Base-by-base conservation (phyloP, 1,140 invertebrate species). In the Steinernema khuongi region DNA sequence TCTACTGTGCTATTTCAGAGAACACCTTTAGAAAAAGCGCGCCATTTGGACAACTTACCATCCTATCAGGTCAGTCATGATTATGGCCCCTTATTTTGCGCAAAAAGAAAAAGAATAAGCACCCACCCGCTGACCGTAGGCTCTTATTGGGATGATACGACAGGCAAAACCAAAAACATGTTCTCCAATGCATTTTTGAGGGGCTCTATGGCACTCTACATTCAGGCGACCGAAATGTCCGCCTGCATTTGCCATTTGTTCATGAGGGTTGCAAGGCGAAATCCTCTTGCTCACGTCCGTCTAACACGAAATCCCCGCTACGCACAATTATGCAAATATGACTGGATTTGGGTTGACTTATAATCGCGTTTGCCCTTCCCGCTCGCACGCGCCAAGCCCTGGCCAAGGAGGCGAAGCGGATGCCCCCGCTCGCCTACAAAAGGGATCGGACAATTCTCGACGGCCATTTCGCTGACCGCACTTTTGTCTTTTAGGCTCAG, bases 21-120 rank as follows among this genome's bases (percentile, higher is more conserved):
- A 31, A 74, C 81, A 60, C 84, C 81, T 50, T 71, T 85, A 80
- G 83, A 85, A 68, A 84, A 85, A 76, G 75, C 78, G 30, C 77
- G 84, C 41, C 83, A 84, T 67, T 67, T 85, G 32, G 83, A 84
- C 71, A 81, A 84, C 41, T 70, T 84, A 60, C 84, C 83, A 29
- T 80, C 82, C 33, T 84, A 84, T 79, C 83, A 84, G 77, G 82
- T 84, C 67, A 69, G 72, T 68, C 30, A 0, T 11, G 41, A 69
- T 41, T 19, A 70, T 14, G 26, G 19, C 28, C 33, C 66, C 19
- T 67, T 67, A 33, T 11, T 11, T 69, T 4, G 68, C 7, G 18
- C 66, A 26, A 11, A 11, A 67, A 14, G 14, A 67, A 11, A 67
- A 41, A 11, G 36, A 41, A n/a, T n/a, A 11, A n/a, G n/a, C n/a